Percentiles rank a stretch among this genome's conserved stretches.
phyloP scores from a whole-genome alignment of 2,797 vertebrate genomes.

The Orestias chungarensis region DNA sequence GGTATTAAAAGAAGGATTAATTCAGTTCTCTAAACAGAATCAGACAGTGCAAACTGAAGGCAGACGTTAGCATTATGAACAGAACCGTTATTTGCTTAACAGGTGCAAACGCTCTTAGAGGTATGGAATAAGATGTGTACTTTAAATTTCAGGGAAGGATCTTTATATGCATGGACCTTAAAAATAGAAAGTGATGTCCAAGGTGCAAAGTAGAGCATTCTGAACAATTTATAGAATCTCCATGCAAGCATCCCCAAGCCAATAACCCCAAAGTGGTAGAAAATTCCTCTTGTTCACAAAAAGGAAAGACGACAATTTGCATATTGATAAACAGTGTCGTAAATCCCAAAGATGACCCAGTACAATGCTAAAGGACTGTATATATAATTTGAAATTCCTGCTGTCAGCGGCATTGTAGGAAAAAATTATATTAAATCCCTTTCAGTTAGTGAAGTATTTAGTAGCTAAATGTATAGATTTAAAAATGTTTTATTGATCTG shows the following conservation, averaged over 20 bases:
- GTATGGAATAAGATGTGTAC: neutral
- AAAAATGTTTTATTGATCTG: neutral
- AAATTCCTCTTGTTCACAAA: neutral
- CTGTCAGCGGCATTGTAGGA: neutral
- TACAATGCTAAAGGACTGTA: neutral
- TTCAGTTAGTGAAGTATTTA: too few relatives aligned
- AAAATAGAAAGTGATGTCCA: neutral
- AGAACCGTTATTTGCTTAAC: neutral
- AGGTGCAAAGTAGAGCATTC: neutral
- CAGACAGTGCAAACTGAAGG: slow-evolving; percentile 3
- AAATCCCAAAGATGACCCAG: neutral
- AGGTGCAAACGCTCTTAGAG: neutral
- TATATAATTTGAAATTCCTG: neutral
- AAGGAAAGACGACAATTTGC: neutral
- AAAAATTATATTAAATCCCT: neutral
- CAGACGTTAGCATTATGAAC: neutral
- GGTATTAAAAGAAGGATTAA: slow-evolving; percentile 8
- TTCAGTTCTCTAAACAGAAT: slow-evolving; percentile 1
- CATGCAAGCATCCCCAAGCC: neutral
- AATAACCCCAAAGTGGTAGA: neutral
- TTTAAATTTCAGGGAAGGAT: neutral
- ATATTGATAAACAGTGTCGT: neutral
- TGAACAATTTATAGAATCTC: neutral
- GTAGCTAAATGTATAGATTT: too few relatives aligned
- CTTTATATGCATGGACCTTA: neutral